Conservation (phyloP, 2,113 vertebrate species). For the Pleuronectes platessa region DNA sequence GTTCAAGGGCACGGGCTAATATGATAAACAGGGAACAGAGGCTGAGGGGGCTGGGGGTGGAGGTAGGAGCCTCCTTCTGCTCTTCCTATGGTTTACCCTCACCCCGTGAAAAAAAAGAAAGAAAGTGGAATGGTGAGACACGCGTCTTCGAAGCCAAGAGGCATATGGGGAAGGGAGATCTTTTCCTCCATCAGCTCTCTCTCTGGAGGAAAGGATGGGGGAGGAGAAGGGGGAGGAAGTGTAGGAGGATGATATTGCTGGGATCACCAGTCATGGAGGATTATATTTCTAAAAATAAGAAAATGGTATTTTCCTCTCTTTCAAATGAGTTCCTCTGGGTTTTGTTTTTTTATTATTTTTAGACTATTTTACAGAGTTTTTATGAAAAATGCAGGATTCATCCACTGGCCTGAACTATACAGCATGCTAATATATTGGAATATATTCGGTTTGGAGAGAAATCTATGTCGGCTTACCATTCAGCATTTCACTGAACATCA, state of each 20-base stretch:
- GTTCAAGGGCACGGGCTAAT: constrained; percentile 75
- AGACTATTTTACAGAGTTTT: neutral
- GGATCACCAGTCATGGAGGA: constrained; percentile 68
- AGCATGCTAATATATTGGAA: constrained; percentile 48
- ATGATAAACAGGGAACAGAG: constrained; percentile 71
- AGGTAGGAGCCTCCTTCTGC: constrained; percentile 1
- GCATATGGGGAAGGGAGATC: constrained; percentile 1
- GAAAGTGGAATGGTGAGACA: constrained; percentile 24
- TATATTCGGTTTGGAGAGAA: constrained; percentile 26
- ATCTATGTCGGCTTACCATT: constrained; percentile 37
- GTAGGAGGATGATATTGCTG: constrained; percentile 36
- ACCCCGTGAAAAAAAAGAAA: constrained; percentile 30
- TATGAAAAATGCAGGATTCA: constrained; percentile 50
- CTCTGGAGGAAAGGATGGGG: constrained; percentile 2
- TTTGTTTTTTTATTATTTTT: constrained; percentile 40
- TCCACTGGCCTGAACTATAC: constrained; percentile 28
- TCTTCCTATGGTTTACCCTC: constrained; percentile 35
- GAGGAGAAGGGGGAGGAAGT: constrained; percentile 20
- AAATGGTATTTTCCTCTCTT: constrained; percentile 59
- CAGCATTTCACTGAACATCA: constrained; percentile 25
- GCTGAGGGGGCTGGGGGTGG: constrained; percentile 13
- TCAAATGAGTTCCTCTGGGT: constrained; percentile 62
- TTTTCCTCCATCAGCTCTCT: constrained; percentile 28
- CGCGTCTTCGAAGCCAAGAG: neutral
- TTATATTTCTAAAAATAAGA: constrained; percentile 69